Base-by-base conservation (phyloP, 2,888 invertebrate species). In the Nomada ruficornis region DNA sequence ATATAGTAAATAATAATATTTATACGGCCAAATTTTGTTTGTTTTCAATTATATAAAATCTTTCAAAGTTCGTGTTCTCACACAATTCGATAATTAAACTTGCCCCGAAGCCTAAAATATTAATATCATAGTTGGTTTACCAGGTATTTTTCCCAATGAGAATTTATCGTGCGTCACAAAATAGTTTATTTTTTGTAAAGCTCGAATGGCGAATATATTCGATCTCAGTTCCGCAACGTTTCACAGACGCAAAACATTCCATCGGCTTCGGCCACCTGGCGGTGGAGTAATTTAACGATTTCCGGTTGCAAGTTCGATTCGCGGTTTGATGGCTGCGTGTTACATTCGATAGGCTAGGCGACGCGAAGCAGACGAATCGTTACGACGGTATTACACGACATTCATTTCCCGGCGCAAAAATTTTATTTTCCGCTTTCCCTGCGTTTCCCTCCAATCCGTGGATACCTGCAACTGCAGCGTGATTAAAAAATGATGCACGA, bases 241-340 rank as follows among this genome's bases (percentile, higher is more conserved):
- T 57, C 29, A 29, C 23, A 52, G 63, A 63, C 44, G 54, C 23
- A 65, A 59, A 79, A 79, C 42, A 47, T 63, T 62, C 50, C 52
- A 75, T 72, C 29, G 47, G 15, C 47, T 13, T 20, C 26, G 75
- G 63, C 67, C 86, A 80, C 80, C 75, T 78, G 77, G 82, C 55
- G 64, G 80, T 52, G 47, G 68, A 47, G 63, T 50, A 64, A 68
- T 80, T 83, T 84, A 83, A 84, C 71, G 81, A 83, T 84, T 84
- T 84, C 84, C 84, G 83, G 74, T 79, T 54, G 77, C 52, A 52
- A 59, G 54, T 59, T 76, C 71, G 70, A 86, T 86, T 77, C 69
- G 73, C 29, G 70, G 70, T 80, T 67, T 57, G 57, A 75, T 64
- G 59, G 55, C 23, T 55, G 44, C 42, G 59, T 18, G 57, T 67